Evolutionary conservation across 2,113 vertebrate genomes (phyloP), one percentile per base, ranked within the genome.

Genomic region (Hyla sarda): DNA sequence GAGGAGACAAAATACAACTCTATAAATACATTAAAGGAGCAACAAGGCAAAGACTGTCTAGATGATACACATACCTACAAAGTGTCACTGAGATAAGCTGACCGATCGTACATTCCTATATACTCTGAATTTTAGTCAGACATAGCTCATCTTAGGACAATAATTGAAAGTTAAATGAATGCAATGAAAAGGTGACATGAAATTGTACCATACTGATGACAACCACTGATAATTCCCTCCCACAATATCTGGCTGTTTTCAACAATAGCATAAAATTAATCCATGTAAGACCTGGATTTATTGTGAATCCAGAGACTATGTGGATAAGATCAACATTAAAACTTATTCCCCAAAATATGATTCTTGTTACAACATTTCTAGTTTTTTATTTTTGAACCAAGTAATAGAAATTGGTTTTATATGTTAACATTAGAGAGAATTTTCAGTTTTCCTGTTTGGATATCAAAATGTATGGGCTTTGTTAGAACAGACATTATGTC

Each of bases 101-200:
- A 75, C 71, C 23, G 41, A 75, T 48, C 12, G 14, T 28, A 5
- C 23, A 72, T 48, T 75, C 14, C 28, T 48, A 75, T 48, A 75
- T 48, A 73, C 37, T 72, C 69, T 5, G 41, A 25, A 75, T 75
- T 75, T 48, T 37, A 48, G 14, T 23, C 72, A 75, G n/a, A 75
- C 19, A 28, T 16, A 48, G 45, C 14, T 21, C 21, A 12, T 48
- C 23, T 48, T 75, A 28, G 13, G n/a, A 47, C n/a, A 75, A 16
- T 75, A 48, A 75, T 47, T 25, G 72, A 47, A 75, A 25, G 45
- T 41, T 48, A 75, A 75, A 75, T 75, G 41, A 74, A 74, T 74
- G 71, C 21, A 74, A 47, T 74, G 25, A 25, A 74, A 74, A 47
- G 11, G n/a, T 75, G 23, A 75, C 13, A 75, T 73, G 45, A 14